Evolutionary conservation across 2,113 vertebrate species (phyloP).

Genomic region (Atlantisia rogersi): DNA sequence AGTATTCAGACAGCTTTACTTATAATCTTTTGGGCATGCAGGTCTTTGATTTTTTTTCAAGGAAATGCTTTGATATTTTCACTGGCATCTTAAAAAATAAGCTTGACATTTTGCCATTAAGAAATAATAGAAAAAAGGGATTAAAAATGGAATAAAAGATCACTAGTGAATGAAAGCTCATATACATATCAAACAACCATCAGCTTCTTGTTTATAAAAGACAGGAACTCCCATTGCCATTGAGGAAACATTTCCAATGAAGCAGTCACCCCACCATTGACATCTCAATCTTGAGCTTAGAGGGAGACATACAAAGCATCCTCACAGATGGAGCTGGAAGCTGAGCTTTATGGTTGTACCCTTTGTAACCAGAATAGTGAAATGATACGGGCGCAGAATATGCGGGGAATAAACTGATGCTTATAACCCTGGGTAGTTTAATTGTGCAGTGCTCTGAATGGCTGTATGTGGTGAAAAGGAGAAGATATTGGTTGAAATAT

Average conservation of each 20-base stretch:
- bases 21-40: background rate
- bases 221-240: background rate
- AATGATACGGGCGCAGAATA: background rate
- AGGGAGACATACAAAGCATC: background rate
- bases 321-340: background rate
- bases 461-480: background rate
- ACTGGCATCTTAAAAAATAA: slow-evolving; percentile 29
- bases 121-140: slow-evolving; percentile 4
- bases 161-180: background rate
- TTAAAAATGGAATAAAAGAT: slow-evolving; percentile 34
- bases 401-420: background rate
- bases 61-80: slow-evolving; percentile 46
- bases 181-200: background rate
- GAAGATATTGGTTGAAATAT: background rate
- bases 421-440: background rate
- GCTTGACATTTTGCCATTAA: background rate
- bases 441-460: background rate
- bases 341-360: background rate
- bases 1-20: slow-evolving; percentile 5
- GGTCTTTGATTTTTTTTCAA: slow-evolving; percentile 13
- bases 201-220: background rate
- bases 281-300: background rate
- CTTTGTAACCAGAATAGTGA: background rate
- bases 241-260: background rate
- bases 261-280: background rate